A percentile compares a stretch with the other conserved stretches of the same genome.
Evolutionary conservation across 1,140 invertebrate genomes (phyloP).

Genomic region (Magallana angulata): DNA sequence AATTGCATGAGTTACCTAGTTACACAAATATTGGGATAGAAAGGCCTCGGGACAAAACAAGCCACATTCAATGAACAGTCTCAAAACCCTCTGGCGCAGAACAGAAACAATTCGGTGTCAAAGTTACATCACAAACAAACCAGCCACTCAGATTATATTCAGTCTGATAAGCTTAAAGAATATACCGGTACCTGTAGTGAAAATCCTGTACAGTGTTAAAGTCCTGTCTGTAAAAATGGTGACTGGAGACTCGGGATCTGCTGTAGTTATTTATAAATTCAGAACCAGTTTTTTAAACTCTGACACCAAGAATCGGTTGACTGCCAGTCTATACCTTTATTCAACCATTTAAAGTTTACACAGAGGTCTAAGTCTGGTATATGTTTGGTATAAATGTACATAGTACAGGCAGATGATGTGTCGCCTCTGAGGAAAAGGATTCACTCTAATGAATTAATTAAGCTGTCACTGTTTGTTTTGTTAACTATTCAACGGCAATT

Average conservation of each 20-base stretch:
- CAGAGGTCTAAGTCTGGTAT: not conserved
- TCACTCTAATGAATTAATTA: not conserved
- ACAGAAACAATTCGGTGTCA: no score
- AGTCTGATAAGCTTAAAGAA: conserved; percentile 23
- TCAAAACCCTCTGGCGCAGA: not conserved
- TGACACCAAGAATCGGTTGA: conserved; percentile 19
- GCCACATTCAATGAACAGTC: not conserved
- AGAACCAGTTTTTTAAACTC: conserved; percentile 30
- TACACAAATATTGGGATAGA: not conserved
- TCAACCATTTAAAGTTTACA: not conserved
- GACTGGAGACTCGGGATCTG: not conserved
- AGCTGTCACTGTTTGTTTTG: not conserved
- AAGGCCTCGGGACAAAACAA: not conserved
- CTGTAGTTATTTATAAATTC: not conserved
- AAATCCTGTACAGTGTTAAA: not conserved
- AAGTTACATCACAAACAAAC: no score
- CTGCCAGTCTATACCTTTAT: not conserved
- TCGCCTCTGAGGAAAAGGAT: no score
- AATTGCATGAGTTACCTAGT: conserved; percentile 7
- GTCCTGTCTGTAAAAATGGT: not conserved
- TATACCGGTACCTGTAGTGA: not conserved
- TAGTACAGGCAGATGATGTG: no score
- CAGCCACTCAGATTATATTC: not conserved
- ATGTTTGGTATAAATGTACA: no score
- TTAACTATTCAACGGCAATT: not conserved